Evolutionary conservation across 1,140 invertebrate genomes (phyloP).

Genomic region (Amphibalanus amphitrite): DNA sequence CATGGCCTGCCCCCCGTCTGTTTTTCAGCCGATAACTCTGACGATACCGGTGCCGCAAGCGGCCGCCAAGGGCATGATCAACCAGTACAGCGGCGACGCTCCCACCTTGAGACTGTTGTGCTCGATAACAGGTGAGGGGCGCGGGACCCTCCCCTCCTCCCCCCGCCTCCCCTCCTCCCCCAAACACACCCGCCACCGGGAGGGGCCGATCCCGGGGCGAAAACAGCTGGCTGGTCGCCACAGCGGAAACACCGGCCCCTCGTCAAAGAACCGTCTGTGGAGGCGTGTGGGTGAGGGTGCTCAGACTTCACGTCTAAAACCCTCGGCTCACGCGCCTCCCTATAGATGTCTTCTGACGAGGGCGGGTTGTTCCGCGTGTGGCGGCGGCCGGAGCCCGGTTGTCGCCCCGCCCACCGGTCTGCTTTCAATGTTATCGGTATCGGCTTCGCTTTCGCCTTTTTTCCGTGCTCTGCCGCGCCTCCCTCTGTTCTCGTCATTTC

Average conservation of each 20-base stretch:
- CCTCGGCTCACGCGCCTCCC: no score
- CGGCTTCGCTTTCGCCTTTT: background rate
- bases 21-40: conserved; percentile 64
- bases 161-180: no score
- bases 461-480: background rate
- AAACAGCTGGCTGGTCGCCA: no score
- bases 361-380: no score
- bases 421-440: background rate
- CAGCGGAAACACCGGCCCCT: no score
- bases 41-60: conserved; percentile 94
- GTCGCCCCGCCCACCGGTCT: conserved; percentile 10
- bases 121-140: conserved; percentile 81
- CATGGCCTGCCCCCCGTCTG: background rate
- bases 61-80: conserved; percentile 92
- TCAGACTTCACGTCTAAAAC: no score
- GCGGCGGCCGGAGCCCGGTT: no score
- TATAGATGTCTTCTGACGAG: no score
- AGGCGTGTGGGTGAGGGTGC: no score
- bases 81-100: conserved; percentile 82
- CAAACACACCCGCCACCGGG: no score
- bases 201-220: no score
- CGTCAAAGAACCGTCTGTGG: no score
- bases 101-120: conserved; percentile 89
- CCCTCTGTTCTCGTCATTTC: background rate
- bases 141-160: conserved; percentile 1